Conservation (phyloP, 1,140 invertebrate genomes). For the Bombus waltoni region DNA sequence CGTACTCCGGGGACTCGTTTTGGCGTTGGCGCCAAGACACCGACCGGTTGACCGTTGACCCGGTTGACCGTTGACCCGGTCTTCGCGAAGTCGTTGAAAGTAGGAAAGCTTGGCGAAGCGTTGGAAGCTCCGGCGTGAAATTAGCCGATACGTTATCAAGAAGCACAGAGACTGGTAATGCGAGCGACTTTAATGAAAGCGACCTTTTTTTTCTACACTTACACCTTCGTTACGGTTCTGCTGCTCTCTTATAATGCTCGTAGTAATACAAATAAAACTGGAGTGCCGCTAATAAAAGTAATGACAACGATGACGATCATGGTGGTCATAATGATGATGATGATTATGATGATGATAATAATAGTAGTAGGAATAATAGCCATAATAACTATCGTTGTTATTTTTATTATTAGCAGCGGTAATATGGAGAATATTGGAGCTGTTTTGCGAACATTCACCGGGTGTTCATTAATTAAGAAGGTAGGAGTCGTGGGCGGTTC, state of each 20-base stretch:
- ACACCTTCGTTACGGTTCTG: constrained; percentile 20
- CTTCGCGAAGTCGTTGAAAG: constrained; percentile 47
- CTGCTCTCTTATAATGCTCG: constrained; percentile 26
- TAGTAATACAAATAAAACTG: not conserved
- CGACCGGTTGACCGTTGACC: not conserved
- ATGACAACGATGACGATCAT: constrained; percentile 1
- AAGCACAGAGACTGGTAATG: constrained; percentile 27
- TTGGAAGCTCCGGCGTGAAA: constrained; percentile 62
- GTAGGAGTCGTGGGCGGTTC: constrained; percentile 52
- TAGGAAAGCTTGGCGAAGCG: constrained; percentile 28
- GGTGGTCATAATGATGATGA: not conserved
- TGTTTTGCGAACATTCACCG: constrained; percentile 57
- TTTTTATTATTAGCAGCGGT: constrained; percentile 53
- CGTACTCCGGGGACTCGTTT: not conserved
- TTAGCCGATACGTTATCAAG: constrained; percentile 65
- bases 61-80: constrained; percentile 7
- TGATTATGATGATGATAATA: constrained; percentile 2
- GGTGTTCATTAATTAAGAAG: constrained; percentile 79
- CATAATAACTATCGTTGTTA: constrained; percentile 23
- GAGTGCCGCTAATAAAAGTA: not conserved
- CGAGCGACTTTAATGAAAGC: constrained; percentile 60
- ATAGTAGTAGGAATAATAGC: not conserved
- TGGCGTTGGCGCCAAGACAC: not conserved
- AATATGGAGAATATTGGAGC: constrained; percentile 31
- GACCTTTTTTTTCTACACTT: constrained; percentile 10